Percentiles rank a stretch among this genome's conserved stretches.
Conservation (phyloP, 2,113 vertebrate genomes). For the Vulpes lagopus region DNA sequence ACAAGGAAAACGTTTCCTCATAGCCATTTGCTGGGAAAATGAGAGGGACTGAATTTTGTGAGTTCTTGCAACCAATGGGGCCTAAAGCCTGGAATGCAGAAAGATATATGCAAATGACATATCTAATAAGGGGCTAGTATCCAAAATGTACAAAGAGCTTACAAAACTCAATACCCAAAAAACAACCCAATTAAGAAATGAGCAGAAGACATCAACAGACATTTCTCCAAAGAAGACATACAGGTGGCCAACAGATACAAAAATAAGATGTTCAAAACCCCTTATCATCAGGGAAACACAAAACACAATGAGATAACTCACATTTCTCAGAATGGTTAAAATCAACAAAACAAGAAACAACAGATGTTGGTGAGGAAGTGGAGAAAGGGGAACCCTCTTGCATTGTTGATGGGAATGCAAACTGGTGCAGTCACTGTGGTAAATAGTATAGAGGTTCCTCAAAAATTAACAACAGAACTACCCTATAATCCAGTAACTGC, state of each 20-base stretch:
- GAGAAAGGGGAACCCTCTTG: not conserved
- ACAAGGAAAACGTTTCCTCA: not conserved
- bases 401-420: not conserved
- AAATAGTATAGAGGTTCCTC: not conserved
- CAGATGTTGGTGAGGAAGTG: not conserved
- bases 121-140: not conserved
- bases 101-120: not conserved
- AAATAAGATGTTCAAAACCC: not conserved
- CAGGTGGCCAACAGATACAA: not conserved
- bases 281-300: not conserved
- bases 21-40: not conserved
- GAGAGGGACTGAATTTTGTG: not conserved
- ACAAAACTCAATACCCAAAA: not conserved
- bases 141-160: not conserved
- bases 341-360: not conserved
- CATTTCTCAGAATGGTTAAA: not conserved
- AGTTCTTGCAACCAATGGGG: not conserved
- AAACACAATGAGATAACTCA: not conserved
- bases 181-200: not conserved
- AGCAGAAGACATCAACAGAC: not conserved
- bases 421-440: not conserved
- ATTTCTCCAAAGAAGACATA: not conserved
- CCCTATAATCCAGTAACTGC: not conserved
- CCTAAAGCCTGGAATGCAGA: not conserved
- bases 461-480: not conserved